Conservation (phyloP, 2,797 vertebrate genomes). For the Leptodactylus fallax region DNA sequence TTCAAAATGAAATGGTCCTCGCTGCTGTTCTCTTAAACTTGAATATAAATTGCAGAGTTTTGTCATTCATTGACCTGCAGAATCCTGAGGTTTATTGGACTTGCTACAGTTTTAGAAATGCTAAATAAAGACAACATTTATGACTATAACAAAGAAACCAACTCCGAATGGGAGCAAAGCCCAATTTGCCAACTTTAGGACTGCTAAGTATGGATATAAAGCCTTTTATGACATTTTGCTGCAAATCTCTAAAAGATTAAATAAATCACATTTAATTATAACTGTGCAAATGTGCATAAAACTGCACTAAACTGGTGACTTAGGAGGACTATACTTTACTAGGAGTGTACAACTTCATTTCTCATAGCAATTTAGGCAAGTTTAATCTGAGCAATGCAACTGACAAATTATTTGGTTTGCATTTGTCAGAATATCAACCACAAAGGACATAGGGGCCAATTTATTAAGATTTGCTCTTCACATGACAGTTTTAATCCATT, state of each 20-base stretch:
- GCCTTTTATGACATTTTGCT: neutral
- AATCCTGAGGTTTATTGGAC: neutral
- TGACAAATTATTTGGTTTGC: neutral
- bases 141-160: neutral
- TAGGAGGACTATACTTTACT: neutral
- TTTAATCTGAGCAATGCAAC: neutral
- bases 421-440: too few species aligned
- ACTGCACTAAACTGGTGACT: neutral
- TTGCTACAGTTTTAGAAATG: neutral
- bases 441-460: too few species aligned
- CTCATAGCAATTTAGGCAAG: neutral
- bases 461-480: too few species aligned
- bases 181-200: neutral
- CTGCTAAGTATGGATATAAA: neutral
- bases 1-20: constrained; percentile 2
- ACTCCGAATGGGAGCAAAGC: neutral
- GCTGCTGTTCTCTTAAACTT: neutral
- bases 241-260: neutral
- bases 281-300: neutral
- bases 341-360: neutral
- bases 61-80: neutral
- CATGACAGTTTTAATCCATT: too few species aligned
- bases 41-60: constrained; percentile 4
- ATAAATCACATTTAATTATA: neutral
- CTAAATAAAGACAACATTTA: neutral